Percentiles rank a stretch among this genome's conserved stretches.
phyloP scores from a whole-genome alignment of 2,888 invertebrate genomes.

The Nineta flava region DNA sequence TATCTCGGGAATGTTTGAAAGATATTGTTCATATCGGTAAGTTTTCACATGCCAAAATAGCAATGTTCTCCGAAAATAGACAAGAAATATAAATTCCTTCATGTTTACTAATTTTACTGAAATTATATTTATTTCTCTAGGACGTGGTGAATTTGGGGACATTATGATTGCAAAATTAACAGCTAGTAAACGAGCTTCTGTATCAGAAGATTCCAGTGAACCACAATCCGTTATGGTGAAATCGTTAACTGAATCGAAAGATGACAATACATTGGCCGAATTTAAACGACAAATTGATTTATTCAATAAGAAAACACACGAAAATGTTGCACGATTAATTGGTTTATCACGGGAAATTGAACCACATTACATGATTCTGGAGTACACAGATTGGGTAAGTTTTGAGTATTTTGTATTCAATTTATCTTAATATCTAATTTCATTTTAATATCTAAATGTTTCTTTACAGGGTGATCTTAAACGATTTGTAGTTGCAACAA shows the following conservation, averaged over 20 bases:
- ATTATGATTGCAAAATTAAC: constrained; percentile 58
- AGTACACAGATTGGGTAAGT: constrained; percentile 84
- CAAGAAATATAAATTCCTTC: background rate
- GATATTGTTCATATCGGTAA: constrained; percentile 46
- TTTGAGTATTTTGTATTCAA: background rate
- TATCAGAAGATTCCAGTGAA: constrained; percentile 21
- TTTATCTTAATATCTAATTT: constrained; percentile 29
- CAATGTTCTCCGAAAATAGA: background rate
- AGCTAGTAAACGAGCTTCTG: constrained; percentile 18
- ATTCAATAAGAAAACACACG: constrained; percentile 67
- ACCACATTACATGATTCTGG: constrained; percentile 76
- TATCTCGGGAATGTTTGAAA: constrained; percentile 56
- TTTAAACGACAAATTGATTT: constrained; percentile 82
- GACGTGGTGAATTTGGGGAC: constrained; percentile 87
- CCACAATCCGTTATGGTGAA: constrained; percentile 53
- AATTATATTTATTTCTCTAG: constrained; percentile 24
- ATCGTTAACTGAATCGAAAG: constrained; percentile 57
- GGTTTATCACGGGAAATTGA: constrained; percentile 72
- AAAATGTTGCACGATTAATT: constrained; percentile 59
- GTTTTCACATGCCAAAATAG: constrained; percentile 8
- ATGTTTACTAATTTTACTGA: too few species aligned
- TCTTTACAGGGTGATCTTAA: constrained; percentile 74
- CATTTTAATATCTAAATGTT: background rate
- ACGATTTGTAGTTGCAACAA: constrained; percentile 64
- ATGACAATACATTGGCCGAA: constrained; percentile 62